Conservation (phyloP, 1,140 invertebrate genomes). For the Drosophila kepulauana region DNA sequence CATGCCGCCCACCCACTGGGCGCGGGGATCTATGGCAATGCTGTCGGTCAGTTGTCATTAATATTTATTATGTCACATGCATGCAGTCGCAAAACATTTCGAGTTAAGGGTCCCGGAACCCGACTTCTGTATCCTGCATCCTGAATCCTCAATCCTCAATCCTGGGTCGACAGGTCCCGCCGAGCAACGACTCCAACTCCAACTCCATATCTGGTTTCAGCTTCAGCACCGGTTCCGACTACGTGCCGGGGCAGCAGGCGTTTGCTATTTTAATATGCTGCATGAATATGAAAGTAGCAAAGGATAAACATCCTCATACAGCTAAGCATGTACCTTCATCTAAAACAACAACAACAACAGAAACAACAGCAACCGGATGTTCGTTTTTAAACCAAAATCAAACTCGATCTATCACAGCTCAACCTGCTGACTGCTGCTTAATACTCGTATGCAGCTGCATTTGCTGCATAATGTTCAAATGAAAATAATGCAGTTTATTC, state of each 20-base stretch:
- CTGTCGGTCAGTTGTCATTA: slow-evolving; percentile 73
- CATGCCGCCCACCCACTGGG: slow-evolving; percentile 53
- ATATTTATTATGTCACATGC: slow-evolving; percentile 82
- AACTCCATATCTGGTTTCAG: slow-evolving; percentile 13
- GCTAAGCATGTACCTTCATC: slow-evolving; percentile 29
- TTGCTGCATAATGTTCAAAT: too few relatives aligned
- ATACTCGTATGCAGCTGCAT: too few relatives aligned
- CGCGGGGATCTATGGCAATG: slow-evolving; percentile 46
- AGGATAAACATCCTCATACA: slow-evolving; percentile 14
- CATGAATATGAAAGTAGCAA: slow-evolving; percentile 55
- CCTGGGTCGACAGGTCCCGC: slow-evolving; percentile 18
- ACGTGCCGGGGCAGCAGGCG: slow-evolving; percentile 48
- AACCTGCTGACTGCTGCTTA: background rate
- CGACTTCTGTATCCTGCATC: background rate
- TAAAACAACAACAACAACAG: slow-evolving; percentile 7
- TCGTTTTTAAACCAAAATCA: slow-evolving; percentile 8
- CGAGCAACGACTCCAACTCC: slow-evolving; percentile 30
- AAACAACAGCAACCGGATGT: background rate
- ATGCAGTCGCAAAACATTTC: slow-evolving; percentile 44
- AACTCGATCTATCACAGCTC: slow-evolving; percentile 5
- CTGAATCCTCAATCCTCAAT: slow-evolving; percentile 5
- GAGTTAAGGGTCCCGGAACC: slow-evolving; percentile 29
- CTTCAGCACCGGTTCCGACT: slow-evolving; percentile 29
- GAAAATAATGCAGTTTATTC: too few relatives aligned
- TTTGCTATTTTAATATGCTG: slow-evolving; percentile 62